Conservation (phyloP, 2,888 invertebrate genomes). For the Laspeyria flexula region DNA sequence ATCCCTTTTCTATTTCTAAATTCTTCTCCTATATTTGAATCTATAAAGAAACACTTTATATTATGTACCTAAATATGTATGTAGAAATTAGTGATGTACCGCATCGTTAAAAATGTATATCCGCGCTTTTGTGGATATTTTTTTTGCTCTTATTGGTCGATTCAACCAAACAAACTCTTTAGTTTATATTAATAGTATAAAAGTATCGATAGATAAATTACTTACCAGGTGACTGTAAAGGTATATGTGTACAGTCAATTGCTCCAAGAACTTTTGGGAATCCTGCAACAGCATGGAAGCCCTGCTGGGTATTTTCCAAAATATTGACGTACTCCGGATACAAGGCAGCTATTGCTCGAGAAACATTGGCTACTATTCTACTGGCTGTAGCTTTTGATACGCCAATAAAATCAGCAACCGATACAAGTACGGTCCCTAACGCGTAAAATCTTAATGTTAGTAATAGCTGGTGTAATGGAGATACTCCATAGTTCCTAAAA, state of each 20-base stretch:
- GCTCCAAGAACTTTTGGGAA: slow-evolving; percentile 1
- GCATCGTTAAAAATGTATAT: too few relatives aligned
- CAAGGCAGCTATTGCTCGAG: not conserved
- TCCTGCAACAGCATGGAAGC: not conserved
- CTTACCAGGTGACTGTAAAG: not conserved
- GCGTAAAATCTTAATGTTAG: not conserved
- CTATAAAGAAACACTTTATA: too few relatives aligned
- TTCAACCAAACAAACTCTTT: too few relatives aligned
- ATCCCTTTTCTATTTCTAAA: slow-evolving; percentile 10
- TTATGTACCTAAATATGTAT: too few relatives aligned
- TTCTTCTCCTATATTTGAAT: slow-evolving; percentile 9
- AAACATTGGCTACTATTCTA: not conserved
- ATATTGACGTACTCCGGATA: not conserved
- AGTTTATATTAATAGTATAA: not conserved
- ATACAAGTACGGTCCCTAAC: not conserved
- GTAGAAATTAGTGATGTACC: too few relatives aligned
- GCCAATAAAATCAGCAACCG: slow-evolving; percentile 1
- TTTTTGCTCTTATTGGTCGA: too few relatives aligned
- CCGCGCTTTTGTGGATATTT: too few relatives aligned
- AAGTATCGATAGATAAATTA: not conserved
- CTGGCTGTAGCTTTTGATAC: slow-evolving; percentile 2
- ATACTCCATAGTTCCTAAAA: not conserved
- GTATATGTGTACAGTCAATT: not conserved
- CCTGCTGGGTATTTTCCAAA: not conserved
- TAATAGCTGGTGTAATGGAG: not conserved